A percentile compares a stretch with the other conserved stretches of the same genome.
These are phyloP conservation scores for Geothlypis trichas DNA, from an alignment of 2,113 vertebrate genomes.

Conservation along the genomic window DNA sequence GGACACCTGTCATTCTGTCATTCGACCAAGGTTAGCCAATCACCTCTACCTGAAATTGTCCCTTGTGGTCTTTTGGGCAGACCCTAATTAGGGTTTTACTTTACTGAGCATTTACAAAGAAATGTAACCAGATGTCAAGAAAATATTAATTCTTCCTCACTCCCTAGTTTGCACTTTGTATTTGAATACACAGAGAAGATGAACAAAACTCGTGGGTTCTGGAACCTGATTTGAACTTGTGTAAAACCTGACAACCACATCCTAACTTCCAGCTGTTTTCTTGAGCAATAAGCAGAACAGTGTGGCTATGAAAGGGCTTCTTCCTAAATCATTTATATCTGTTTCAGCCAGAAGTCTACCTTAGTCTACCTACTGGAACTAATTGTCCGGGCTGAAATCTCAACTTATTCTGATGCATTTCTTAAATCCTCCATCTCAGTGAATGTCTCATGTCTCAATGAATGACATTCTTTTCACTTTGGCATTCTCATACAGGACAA, in stretches of 20 bases:
- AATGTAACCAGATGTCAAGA: neutral
- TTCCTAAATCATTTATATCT: neutral
- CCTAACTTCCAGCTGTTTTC: neutral
- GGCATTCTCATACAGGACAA: neutral
- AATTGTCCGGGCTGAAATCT: neutral
- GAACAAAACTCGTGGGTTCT: neutral
- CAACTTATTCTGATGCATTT: neutral
- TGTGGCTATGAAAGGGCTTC: neutral
- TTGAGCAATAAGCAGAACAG: neutral
- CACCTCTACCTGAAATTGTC: neutral
- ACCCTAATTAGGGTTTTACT: neutral
- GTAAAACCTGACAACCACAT: neutral
- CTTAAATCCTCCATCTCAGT: neutral
- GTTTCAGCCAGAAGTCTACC: neutral
- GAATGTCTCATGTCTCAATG: too few species aligned
- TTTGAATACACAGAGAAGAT: neutral
- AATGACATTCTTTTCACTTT: neutral
- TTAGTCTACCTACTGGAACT: neutral
- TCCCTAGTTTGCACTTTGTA: neutral
- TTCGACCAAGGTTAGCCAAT: neutral
- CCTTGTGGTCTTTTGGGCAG: neutral
- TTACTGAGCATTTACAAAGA: neutral
- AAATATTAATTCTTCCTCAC: neutral
- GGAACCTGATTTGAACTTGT: neutral
- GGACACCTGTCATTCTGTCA: neutral